These are phyloP conservation scores for Drosophila birchii DNA, from an alignment of 2,888 invertebrate species.

Conservation along the genomic window DNA sequence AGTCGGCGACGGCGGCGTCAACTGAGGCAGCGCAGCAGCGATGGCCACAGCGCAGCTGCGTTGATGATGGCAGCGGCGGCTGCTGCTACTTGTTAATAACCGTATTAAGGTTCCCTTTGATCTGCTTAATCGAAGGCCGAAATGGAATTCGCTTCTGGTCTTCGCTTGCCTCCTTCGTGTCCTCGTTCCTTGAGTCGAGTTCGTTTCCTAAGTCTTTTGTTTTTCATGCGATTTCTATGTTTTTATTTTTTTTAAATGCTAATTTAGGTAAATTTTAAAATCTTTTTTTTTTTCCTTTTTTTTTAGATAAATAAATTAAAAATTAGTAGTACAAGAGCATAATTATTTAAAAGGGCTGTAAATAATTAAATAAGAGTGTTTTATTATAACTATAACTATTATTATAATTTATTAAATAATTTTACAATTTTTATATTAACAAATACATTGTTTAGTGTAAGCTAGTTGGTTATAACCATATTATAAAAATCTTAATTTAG, in stretches of 20 bases:
- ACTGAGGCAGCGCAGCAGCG: constrained; percentile 5
- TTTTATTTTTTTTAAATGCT: constrained; percentile 59
- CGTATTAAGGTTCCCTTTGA: constrained; percentile 70
- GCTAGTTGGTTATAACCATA: too few relatives aligned
- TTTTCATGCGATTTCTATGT: constrained; percentile 18
- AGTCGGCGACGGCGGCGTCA: constrained; percentile 45
- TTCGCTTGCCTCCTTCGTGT: constrained; percentile 7
- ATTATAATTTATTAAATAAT: too few relatives aligned
- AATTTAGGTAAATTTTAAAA: constrained; percentile 73
- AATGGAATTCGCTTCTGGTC: constrained; percentile 81
- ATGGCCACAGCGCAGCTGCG: background rate
- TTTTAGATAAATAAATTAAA: background rate
- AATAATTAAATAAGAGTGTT: background rate
- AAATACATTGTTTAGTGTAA: too few relatives aligned
- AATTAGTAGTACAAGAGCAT: accelerated
- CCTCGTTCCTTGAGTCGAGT: constrained; percentile 38
- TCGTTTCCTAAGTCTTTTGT: constrained; percentile 80
- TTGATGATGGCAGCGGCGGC: background rate
- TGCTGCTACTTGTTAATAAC: constrained; percentile 82
- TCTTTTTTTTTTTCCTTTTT: background rate
- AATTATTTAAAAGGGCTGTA: background rate
- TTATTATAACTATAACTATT: background rate
- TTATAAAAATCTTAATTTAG: background rate
- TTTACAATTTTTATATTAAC: too few relatives aligned
- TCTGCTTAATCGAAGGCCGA: constrained; percentile 84